Base-by-base conservation (phyloP, 2,113 vertebrate species). In the Zapornia atra region DNA sequence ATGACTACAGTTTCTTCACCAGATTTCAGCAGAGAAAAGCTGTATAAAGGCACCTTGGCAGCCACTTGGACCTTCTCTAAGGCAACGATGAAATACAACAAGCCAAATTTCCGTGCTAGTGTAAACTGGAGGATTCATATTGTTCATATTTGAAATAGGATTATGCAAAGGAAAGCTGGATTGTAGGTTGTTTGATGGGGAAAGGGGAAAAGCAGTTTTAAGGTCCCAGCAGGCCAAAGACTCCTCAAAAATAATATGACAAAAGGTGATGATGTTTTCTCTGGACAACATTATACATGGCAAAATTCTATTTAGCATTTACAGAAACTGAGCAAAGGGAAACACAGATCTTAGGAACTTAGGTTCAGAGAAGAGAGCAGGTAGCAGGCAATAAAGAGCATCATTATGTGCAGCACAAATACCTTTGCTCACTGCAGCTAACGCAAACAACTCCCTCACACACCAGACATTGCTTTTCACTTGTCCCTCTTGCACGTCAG, bases 291-390 rank as follows among this genome's bases (percentile, higher is more conserved):
- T 84, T 89, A 72, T 40, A 91, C 22, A 20, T 29, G 25, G 72
- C 83, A 94, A 88, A 93, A 94, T 86, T 93, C 75, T 92, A 68
- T 93, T 95, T 93, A 92, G 83, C 53, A 79, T 86, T 89, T 92
- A 84, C 50, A 79, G 81, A 91, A 95, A 87, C n/a, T 17, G 57
- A 93, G 65, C 50, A 88, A 91, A 95, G 68, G 76, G 73, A 86
- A 95, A 92, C 76, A 89, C 25, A 91, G 28, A 81, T 57, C 61
- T 88, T 40, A 79, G 65, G 38, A 88, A 61, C 19, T 79, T 94
- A 68, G 38, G 64, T 94, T 80, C 51, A 64, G 61, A 18, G 53
- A 81, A 79, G 40, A 88, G 20, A 81, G 65, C 5, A 34, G 28
- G 63, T 34, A 92, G 57, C 36, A 71, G 72, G 44, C 77, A 75